Evolutionary conservation across 2,797 vertebrate species (phyloP), one percentile per base, ranked within the genome.

Genomic region (Perdix hodgsoniae): DNA sequence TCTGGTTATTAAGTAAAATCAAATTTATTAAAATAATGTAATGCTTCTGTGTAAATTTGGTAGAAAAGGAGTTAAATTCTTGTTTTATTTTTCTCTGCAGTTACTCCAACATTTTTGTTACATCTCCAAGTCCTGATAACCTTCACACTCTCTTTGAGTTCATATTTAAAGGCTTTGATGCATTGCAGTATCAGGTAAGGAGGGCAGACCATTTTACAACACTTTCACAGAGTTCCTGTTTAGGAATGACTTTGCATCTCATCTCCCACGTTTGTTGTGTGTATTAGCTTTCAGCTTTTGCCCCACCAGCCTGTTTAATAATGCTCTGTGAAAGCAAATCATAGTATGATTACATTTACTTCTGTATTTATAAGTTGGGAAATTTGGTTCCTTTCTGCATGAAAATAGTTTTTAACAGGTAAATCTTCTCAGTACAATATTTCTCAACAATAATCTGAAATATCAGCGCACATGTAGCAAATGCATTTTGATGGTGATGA

Each of bases 71-170:
- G 0, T 69, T 87, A 45, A 78, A 9, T 19, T 65, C 29, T 12
- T 47, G 5, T 75, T 60, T 78, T 67, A 5, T 78, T 86, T 91
- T 85, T 54, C 71, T 95, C 37, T 93, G n/a, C 94, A 99, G 99
- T 69, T 99, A 99, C 95, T 99, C 99, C 94, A 99, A 99, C 73
- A 98, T 99, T 90, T 99, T 99, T 86, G 98, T 99, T 54, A 99
- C 99, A 2, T 99, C 99, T 8, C 99, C 99, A 11, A 99, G 99
- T 94, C 99, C 99, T 1, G 99, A 99, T 97, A 99, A 99, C 96
- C 98, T 99, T 70, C 98, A 99, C 92, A 99, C 99, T 17, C 97
- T 99, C 83, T 99, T 99, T 97, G 99, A 99, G 90, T 99, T 99
- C 95, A 97, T 99, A 75, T 99, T 99, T 96, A 99, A 99, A 97